Evolutionary conservation across 2,888 invertebrate genomes (phyloP).

Genomic region (Microchrysa polita): DNA sequence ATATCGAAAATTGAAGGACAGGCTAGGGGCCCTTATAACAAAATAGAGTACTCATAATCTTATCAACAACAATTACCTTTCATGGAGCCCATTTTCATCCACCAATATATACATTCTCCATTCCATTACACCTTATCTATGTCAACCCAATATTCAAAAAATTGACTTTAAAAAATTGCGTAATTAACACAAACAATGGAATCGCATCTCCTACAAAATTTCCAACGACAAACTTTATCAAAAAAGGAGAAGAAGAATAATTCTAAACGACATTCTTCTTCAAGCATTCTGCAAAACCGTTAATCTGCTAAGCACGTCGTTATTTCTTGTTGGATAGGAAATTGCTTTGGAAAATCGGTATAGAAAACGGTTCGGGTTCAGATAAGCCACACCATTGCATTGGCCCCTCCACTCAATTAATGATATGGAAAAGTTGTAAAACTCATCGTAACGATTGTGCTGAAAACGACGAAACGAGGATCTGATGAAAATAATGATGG

Average conservation of each 20-base stretch:
- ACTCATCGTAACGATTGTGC: conserved; percentile 29
- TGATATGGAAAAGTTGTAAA: conserved; percentile 34
- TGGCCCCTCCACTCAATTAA: conserved; percentile 7
- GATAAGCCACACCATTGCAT: too few relatives aligned
- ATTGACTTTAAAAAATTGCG: conserved; percentile 5
- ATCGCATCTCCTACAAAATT: not conserved
- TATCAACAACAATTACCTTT: too few relatives aligned
- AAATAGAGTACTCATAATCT: too few relatives aligned
- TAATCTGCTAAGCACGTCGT: conserved; percentile 25
- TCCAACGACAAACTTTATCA: not conserved
- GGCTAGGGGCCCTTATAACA: too few relatives aligned
- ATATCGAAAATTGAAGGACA: too few relatives aligned
- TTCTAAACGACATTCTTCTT: not conserved
- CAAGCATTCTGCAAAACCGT: not conserved
- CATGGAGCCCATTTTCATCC: too few relatives aligned
- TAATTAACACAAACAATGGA: conserved; percentile 23
- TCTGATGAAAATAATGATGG: conserved; percentile 24
- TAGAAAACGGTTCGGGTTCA: not conserved
- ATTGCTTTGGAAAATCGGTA: not conserved
- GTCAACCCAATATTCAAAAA: conserved; percentile 13
- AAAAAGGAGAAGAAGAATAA: not conserved
- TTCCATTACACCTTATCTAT: too few relatives aligned
- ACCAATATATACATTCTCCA: too few relatives aligned
- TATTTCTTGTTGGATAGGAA: not conserved
- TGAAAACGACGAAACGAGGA: conserved; percentile 20